Conservation (phyloP, 1,140 invertebrate species). For the Eumaeus atala region DNA sequence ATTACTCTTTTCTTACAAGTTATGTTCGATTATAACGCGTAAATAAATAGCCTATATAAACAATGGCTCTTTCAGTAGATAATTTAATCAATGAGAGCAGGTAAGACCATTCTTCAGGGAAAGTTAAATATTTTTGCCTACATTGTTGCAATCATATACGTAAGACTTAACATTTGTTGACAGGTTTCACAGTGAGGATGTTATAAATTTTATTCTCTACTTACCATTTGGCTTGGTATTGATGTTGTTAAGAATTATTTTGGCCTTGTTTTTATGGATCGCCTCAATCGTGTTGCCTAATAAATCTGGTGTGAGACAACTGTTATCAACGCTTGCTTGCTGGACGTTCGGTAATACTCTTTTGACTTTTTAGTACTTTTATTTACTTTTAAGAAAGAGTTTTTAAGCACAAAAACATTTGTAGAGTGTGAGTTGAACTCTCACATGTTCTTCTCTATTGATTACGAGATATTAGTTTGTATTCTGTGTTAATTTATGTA, state of each 20-base stretch:
- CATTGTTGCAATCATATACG: neutral
- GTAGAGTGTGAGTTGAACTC: too few relatives aligned
- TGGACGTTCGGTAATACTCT: conserved; percentile 60
- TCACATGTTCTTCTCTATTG: too few relatives aligned
- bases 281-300: conserved; percentile 73
- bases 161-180: conserved; percentile 30
- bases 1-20: neutral
- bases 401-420: too few relatives aligned
- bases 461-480: too few relatives aligned
- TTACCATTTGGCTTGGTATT: conserved; percentile 73
- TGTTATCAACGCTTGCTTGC: conserved; percentile 73
- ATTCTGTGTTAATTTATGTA: too few relatives aligned
- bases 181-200: conserved; percentile 72
- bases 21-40: neutral
- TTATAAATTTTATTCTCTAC: conserved; percentile 71
- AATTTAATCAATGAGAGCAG: conserved; percentile 57
- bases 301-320: conserved; percentile 66
- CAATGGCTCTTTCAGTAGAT: conserved; percentile 55
- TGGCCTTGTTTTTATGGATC: conserved; percentile 70
- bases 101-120: conserved; percentile 27
- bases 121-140: conserved; percentile 4
- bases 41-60: conserved; percentile 5
- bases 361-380: neutral
- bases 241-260: conserved; percentile 58
- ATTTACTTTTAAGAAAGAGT: neutral